Evolutionary conservation across 2,797 vertebrate species (phyloP).

Genomic region (Enteromius thamalakanensis): DNA sequence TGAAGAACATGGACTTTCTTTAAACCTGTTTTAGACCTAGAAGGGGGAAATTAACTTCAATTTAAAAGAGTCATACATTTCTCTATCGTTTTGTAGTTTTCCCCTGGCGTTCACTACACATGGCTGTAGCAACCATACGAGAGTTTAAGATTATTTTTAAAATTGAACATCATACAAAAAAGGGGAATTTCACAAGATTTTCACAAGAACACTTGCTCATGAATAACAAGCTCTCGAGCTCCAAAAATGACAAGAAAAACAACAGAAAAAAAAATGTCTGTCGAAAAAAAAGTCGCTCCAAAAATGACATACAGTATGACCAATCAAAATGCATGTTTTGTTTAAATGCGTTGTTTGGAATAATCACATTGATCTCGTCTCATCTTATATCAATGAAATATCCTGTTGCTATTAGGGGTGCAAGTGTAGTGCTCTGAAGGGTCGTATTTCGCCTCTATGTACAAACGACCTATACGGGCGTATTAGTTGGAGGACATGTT

Average conservation of each 20-base stretch:
- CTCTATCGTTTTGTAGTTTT: background rate
- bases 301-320: too few species aligned
- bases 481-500: too few species aligned
- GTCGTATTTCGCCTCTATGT: too few species aligned
- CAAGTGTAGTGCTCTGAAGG: too few species aligned
- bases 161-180: background rate
- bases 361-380: too few species aligned
- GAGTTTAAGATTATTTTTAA: background rate
- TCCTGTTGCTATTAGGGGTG: too few species aligned
- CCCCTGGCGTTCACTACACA: background rate
- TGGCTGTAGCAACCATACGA: background rate
- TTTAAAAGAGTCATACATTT: background rate
- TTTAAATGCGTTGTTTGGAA: too few species aligned
- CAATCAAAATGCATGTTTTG: too few species aligned
- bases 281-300: too few species aligned
- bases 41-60: background rate
- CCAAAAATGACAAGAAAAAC: background rate
- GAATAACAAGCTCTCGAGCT: background rate
- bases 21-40: background rate
- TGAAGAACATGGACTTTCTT: constrained; percentile 13
- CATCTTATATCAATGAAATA: too few species aligned
- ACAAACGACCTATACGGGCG: too few species aligned
- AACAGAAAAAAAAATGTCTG: too few species aligned
- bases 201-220: background rate
- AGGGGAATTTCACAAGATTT: background rate